Base-by-base conservation (phyloP, 1,140 invertebrate species). In the Heliconius himera region DNA sequence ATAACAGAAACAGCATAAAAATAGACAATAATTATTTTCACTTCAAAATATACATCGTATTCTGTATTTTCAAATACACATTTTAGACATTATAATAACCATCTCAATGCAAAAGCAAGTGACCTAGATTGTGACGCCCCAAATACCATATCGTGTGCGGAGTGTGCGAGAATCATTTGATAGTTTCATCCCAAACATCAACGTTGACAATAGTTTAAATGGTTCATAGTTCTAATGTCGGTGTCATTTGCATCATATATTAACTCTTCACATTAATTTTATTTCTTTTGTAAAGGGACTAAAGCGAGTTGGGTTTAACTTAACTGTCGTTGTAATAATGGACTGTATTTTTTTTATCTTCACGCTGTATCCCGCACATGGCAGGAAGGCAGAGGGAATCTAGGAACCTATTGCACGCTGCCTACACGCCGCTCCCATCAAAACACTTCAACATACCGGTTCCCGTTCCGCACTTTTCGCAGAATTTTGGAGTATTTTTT, bases 111-210 rank as follows among this genome's bases (percentile, higher is more conserved):
- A 66, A 13, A 90, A 92, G 71, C 89, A 90, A 91, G 83, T 93
- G 92, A 91, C 92, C 90, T 85, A 91, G 88, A 88, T 93, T 88
- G 84, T 87, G 86, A 88, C 86, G 87, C 88, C 90, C 89, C 88
- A 87, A 92, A 92, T 93, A 86, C 88, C 85, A 84, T 78, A 80
- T 78, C 87, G 87, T 85, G 85, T 88, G 87, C 84, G 83, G 86
- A 90, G 84, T 90, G 60, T 66, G 60, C 87, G 82, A 86, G 83
- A 86, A 81, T 83, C 82, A 85, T 77, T 84, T 88, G 82, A 85
- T 83, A 81, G 75, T 79, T 79, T 76, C 76, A 80, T 81, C 80
- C 74, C 33, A 76, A 73, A 51, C 22, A 26, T 66, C 60, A 66
- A 29, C 60, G 26, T 66, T 66, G 60, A 66, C 26, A 66, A 66